These are phyloP conservation scores for Alfaro cultratus DNA, from an alignment of 2,797 vertebrate genomes.

Conservation along the genomic window DNA sequence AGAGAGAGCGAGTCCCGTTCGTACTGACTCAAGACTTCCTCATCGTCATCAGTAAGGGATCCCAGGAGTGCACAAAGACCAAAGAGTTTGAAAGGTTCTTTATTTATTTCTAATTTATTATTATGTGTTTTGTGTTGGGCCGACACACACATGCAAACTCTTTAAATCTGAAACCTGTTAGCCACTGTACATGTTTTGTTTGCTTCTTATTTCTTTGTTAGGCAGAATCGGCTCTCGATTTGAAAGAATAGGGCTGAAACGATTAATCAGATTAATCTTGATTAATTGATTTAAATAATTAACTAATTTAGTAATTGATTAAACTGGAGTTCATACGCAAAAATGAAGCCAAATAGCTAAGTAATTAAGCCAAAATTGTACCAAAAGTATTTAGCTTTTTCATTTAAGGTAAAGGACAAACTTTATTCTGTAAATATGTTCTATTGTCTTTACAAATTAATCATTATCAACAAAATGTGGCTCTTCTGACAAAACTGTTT, in stretches of 20 bases:
- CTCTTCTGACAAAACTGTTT: no score
- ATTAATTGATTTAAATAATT: no score
- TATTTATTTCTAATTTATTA: background rate
- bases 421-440: no score
- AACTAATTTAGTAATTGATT: no score
- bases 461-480: no score
- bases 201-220: background rate
- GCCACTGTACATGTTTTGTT: background rate
- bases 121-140: background rate
- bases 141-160: background rate
- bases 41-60: constrained; percentile 88
- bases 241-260: background rate
- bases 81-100: constrained; percentile 86
- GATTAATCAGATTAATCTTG: background rate
- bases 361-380: background rate
- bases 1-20: constrained; percentile 87
- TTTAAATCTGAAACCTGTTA: background rate
- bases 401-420: no score
- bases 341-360: background rate
- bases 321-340: background rate
- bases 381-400: no score
- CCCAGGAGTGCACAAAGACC: constrained; percentile 86
- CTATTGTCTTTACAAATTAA: no score
- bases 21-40: constrained; percentile 88
- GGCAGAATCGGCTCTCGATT: background rate